Conservation (phyloP, 2,888 invertebrate genomes). For the Phymatocera aterrima region DNA sequence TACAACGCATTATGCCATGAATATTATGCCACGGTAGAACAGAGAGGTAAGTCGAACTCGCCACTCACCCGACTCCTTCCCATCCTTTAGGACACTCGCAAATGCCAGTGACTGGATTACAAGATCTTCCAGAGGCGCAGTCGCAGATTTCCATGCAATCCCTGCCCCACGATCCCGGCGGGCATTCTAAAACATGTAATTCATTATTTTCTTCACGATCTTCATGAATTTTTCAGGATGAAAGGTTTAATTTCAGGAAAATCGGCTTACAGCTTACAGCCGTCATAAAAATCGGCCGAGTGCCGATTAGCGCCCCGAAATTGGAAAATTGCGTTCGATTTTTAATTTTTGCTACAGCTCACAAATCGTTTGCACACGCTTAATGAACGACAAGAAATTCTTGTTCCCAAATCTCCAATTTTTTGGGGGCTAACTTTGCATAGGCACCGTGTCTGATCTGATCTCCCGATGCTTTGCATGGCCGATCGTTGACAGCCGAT, state of each 20-base stretch:
- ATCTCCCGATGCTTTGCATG: background rate
- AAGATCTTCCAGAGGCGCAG: conserved; percentile 79
- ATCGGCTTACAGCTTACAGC: no score
- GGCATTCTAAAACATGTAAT: conserved; percentile 78
- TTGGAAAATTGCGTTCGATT: no score
- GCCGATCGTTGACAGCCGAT: background rate
- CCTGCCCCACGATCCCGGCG: conserved; percentile 84
- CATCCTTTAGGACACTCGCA: conserved; percentile 83
- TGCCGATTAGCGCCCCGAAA: no score
- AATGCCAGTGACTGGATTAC: conserved; percentile 80
- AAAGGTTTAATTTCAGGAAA: background rate
- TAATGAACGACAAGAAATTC: no score
- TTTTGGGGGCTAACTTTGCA: background rate
- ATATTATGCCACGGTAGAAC: background rate
- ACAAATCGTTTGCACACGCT: no score
- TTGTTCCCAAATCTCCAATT: no score
- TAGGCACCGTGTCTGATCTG: no score
- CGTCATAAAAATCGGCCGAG: no score
- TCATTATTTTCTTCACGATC: background rate
- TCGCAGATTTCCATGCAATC: conserved; percentile 83
- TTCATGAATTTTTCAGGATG: background rate
- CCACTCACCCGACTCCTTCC: conserved; percentile 82
- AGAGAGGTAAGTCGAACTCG: background rate
- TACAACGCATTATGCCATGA: no score
- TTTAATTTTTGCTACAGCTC: no score